phyloP scores from a whole-genome alignment of 1,140 invertebrate genomes.

The Ridgeia piscesae region DNA sequence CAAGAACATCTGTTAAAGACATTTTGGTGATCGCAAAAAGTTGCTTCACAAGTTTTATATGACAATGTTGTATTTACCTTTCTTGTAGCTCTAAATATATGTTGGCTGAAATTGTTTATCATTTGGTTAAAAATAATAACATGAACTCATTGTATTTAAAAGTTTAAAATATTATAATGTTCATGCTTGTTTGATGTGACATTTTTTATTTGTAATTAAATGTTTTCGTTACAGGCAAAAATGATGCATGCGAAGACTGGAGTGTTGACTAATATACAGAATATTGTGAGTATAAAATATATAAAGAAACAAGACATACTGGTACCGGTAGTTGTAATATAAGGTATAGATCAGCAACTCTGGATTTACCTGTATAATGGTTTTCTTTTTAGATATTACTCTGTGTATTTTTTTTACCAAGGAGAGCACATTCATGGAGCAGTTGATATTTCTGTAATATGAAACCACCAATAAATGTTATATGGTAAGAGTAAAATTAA shows the following conservation, averaged over 20 bases:
- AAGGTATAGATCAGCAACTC: not conserved
- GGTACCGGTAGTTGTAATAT: not conserved
- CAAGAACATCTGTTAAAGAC: not conserved
- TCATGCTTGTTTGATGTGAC: too few relatives aligned
- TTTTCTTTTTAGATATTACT: not conserved
- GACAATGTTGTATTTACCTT: not conserved
- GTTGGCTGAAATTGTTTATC: not conserved
- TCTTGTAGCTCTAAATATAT: not conserved
- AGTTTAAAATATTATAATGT: too few relatives aligned
- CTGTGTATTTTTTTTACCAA: not conserved
- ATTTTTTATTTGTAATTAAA: not conserved
- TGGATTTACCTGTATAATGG: not conserved
- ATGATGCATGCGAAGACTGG: not conserved
- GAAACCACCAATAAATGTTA: too few relatives aligned
- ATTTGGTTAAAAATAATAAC: too few relatives aligned
- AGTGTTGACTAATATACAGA: not conserved
- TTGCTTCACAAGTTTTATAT: not conserved
- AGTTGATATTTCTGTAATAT: too few relatives aligned
- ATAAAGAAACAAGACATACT: constrained; percentile 27
- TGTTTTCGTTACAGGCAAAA: not conserved
- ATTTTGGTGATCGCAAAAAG: not conserved
- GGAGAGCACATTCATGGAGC: too few relatives aligned
- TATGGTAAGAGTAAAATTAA: too few relatives aligned
- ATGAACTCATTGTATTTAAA: too few relatives aligned
- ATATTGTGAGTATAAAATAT: not conserved